phyloP scores from a whole-genome alignment of 2,888 invertebrate species.

The Uloborus plumipes region DNA sequence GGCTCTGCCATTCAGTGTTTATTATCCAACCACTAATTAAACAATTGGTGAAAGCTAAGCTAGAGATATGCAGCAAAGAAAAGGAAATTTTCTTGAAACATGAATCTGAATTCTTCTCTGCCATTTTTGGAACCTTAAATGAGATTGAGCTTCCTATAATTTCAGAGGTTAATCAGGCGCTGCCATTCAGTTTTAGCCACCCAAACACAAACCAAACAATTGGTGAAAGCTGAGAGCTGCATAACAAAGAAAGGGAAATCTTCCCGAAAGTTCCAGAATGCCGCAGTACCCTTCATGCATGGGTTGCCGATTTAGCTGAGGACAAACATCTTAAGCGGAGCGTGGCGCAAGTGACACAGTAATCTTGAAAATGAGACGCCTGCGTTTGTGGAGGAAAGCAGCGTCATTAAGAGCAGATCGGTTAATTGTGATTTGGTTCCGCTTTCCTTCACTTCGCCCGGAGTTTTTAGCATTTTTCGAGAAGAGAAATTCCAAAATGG shows the following conservation, averaged over 20 bases:
- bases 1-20: no score
- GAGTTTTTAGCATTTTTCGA: not conserved
- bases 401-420: constrained; percentile 48
- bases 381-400: constrained; percentile 22
- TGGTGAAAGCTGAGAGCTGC: no score
- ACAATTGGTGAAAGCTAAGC: no score
- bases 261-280: constrained; percentile 30
- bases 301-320: not conserved
- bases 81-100: no score
- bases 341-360: constrained; percentile 52
- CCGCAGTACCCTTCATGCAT: constrained; percentile 10
- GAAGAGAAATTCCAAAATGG: constrained; percentile 39
- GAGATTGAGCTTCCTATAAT: no score
- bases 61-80: no score
- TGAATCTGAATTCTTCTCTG: no score
- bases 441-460: constrained; percentile 24
- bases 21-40: no score
- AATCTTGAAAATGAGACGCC: constrained; percentile 58
- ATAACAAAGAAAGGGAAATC: not conserved
- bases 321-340: constrained; percentile 8
- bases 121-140: no score
- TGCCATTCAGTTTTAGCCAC: no score
- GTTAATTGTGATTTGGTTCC: constrained; percentile 54
- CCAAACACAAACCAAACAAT: no score
- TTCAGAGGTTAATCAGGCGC: no score